Evolutionary conservation across 2,888 invertebrate species (phyloP).

Genomic region (Chloroclysta siterata): DNA sequence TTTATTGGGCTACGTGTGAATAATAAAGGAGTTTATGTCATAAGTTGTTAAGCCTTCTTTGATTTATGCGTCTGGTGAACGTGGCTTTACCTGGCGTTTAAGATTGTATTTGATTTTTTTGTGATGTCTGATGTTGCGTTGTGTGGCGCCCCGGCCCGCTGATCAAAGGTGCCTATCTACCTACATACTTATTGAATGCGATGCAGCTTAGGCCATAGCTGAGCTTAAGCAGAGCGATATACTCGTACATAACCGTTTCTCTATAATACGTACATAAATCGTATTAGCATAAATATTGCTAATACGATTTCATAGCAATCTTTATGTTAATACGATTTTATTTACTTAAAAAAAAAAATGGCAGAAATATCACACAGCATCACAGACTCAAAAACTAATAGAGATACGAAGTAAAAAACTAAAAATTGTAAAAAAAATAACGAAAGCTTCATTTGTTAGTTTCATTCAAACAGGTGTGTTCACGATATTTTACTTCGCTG

Average conservation of each 20-base stretch:
- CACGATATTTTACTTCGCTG: too few species aligned
- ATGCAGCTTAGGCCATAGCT: conserved; percentile 50
- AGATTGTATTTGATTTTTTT: conserved; percentile 66
- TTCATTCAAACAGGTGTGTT: too few species aligned
- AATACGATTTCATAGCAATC: too few species aligned
- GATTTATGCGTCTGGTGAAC: conserved; percentile 70
- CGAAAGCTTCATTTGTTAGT: too few species aligned
- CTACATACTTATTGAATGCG: conserved; percentile 52
- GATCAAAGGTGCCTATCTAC: conserved; percentile 63
- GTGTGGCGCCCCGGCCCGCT: conserved; percentile 68
- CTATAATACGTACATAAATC: too few species aligned
- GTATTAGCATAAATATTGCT: too few species aligned
- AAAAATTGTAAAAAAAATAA: too few species aligned
- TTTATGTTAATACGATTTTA: too few species aligned
- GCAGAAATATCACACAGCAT: too few species aligned
- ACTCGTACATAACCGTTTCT: background rate
- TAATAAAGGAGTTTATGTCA: conserved; percentile 81
- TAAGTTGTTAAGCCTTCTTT: conserved; percentile 73
- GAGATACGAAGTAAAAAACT: too few species aligned
- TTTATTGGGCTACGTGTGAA: conserved; percentile 68
- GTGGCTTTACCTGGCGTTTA: conserved; percentile 63
- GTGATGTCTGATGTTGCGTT: conserved; percentile 45
- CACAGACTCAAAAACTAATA: too few species aligned
- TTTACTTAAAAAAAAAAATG: too few species aligned
- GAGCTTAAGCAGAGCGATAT: conserved; percentile 1